Base-by-base conservation (phyloP, 2,888 invertebrate genomes). In the Camponotus fellah region DNA sequence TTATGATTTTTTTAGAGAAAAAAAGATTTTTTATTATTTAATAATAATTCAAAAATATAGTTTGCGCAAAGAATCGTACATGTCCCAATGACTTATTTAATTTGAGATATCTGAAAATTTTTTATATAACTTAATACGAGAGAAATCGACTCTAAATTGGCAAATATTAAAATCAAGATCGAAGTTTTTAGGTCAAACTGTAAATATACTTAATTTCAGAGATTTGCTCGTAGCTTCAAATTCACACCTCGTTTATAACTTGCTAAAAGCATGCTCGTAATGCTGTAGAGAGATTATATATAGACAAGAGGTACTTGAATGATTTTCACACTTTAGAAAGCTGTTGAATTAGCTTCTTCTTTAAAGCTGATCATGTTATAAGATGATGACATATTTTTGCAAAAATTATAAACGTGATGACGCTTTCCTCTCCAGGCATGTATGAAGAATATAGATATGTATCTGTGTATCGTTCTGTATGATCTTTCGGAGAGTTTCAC, bases 231-330 rank as follows among this genome's bases (percentile, higher is more conserved):
- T 43, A 74, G n/a, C 64, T 62, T n/a, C 9, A 62, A 74, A 74
- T 74, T 74, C 64, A 74, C 74, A 62, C 75, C 32, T 64, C 75
- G 46, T 75, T 75, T 75, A 74, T 75, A 64, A 75, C 65, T 34
- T 34, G 75, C 75, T 74, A 75, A 75, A 75, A 75, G 65, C 75
- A 37, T 17, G 34, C 46, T 74, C 62, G 43, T 43, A 72, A 14
- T 32, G 17, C 14, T 32, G 74, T 0, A 34, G 62, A 46, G 43
- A 64, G 46, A 65, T 21, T 21, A 75, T 32, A 21, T 40, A 65
- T 65, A 34, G 14, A 34, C 46, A 46, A 64, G 32, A 75, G 46
- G 65, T 32, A 75, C 64, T 74, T 64, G 14, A 75, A 46, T 17
- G 46, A 60, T 60, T 32, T 43, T 40, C n/a, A 14, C 74, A 32